phyloP scores from a whole-genome alignment of 1,140 invertebrate genomes.

The Matsumurasca onukii region DNA sequence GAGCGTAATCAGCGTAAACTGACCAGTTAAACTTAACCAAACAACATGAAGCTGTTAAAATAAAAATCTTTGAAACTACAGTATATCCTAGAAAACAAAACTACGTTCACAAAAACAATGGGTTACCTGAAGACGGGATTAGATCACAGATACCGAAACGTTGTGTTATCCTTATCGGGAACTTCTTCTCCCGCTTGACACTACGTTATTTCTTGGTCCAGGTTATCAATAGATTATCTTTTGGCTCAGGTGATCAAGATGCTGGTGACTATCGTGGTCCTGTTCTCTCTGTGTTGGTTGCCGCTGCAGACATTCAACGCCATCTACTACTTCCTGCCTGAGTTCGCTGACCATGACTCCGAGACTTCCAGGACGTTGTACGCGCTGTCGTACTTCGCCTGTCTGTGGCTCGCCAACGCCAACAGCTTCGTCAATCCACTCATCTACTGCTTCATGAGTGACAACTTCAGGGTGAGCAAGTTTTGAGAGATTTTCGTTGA shows the following conservation, averaged over 20 bases:
- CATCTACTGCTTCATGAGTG: constrained; percentile 63
- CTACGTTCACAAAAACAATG: not conserved
- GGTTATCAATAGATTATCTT: no score
- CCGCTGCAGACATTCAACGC: constrained; percentile 55
- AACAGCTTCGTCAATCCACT: constrained; percentile 63
- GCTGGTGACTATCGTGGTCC: constrained; percentile 54
- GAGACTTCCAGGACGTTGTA: constrained; percentile 43
- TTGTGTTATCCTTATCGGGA: no score
- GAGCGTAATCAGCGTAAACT: no score
- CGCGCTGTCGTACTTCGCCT: constrained; percentile 50
- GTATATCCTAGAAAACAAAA: no score
- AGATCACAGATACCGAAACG: no score
- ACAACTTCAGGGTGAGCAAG: constrained; percentile 57
- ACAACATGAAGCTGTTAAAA: no score
- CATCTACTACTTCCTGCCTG: constrained; percentile 47
- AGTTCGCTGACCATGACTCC: constrained; percentile 43
- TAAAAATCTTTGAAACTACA: no score
- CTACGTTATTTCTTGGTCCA: no score
- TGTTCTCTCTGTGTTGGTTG: constrained; percentile 57
- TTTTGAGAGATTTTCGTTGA: no score
- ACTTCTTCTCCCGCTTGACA: no score
- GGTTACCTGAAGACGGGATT: no score
- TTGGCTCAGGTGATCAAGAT: constrained; percentile 57
- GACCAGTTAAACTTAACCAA: no score
- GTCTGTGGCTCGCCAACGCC: constrained; percentile 58